Evolutionary conservation across 2,888 invertebrate species (phyloP), one percentile per base, ranked within the genome.

Genomic region (Scaptomyza caliginosa): DNA sequence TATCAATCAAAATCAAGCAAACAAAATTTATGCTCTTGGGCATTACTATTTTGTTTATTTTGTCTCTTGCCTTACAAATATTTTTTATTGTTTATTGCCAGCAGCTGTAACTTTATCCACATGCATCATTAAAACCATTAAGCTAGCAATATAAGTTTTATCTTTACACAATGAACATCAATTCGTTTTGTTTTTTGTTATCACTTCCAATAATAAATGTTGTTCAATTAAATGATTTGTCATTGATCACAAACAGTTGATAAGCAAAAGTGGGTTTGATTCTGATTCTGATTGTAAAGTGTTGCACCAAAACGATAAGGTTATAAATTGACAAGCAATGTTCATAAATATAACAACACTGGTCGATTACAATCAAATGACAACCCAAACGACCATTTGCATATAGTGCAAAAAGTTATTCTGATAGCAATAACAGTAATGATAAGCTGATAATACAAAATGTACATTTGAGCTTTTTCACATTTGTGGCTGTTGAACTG

Each of bases 321-420:
- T 17, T n/a, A 38, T 50, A 42, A 51, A 62, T 68, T 54, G 42
- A 36, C 30, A 65, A 64, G 48, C 42, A 48, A 32, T 72, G 67
- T 50, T 11, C 13, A 36, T 39, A 45, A 65, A 65, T 50, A 19
- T 3, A n/a, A 17, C 23, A 46, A 4, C 16, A 23, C 26, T 40
- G 57, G 45, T 51, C 39, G n/a, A 28, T 39, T 8, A 28, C 34
- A 34, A 43, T 13, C 43, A 16, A 32, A 17, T 36, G 10, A 39
- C 28, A 36, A 21, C 11, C 7, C 10, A 5, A 6, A 1, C 5
- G 4, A 7, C 2, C 7, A 43, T 72, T 59, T 46, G 52, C 46
- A 62, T 54, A 38, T 19, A 19, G 11, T 34, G 34, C 24, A 28
- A 13, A 52, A 28, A 48, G 19, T 11, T 32, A n/a, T 24, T 11